Percentiles rank a stretch among this genome's conserved stretches.
Conservation (phyloP, 2,888 invertebrate species). For the Luperina testacea region DNA sequence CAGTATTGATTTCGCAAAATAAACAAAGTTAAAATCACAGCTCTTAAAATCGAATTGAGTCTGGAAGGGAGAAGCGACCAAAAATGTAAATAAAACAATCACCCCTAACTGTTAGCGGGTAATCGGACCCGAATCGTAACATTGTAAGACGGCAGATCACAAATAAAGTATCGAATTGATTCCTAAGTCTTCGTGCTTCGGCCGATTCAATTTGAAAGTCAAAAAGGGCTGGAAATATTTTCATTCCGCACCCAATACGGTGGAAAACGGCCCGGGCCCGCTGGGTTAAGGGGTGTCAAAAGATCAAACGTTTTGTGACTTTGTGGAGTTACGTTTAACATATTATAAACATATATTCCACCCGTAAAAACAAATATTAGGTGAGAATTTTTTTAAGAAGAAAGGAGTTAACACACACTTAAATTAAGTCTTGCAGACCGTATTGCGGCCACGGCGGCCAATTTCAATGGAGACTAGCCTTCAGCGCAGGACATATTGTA, state of each 20-base stretch:
- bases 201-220: constrained; percentile 78
- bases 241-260: constrained; percentile 78
- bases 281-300: constrained; percentile 50
- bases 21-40: constrained; percentile 19
- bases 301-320: constrained; percentile 9
- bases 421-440: too few species aligned
- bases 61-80: constrained; percentile 1
- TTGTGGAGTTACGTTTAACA: not conserved
- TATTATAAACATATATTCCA: not conserved
- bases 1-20: not conserved
- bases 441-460: too few species aligned
- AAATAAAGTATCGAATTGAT: constrained; percentile 65
- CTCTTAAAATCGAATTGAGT: constrained; percentile 14
- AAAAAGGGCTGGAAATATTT: constrained; percentile 78
- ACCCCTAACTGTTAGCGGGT: constrained; percentile 29
- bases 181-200: constrained; percentile 57
- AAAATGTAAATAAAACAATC: constrained; percentile 47
- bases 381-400: not conserved
- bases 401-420: not conserved
- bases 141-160: constrained; percentile 49
- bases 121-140: constrained; percentile 44
- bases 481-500: too few species aligned
- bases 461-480: too few species aligned
- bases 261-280: constrained; percentile 68
- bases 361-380: not conserved